phyloP scores from a whole-genome alignment of 2,113 vertebrate genomes.

The Microcebus murinus region DNA sequence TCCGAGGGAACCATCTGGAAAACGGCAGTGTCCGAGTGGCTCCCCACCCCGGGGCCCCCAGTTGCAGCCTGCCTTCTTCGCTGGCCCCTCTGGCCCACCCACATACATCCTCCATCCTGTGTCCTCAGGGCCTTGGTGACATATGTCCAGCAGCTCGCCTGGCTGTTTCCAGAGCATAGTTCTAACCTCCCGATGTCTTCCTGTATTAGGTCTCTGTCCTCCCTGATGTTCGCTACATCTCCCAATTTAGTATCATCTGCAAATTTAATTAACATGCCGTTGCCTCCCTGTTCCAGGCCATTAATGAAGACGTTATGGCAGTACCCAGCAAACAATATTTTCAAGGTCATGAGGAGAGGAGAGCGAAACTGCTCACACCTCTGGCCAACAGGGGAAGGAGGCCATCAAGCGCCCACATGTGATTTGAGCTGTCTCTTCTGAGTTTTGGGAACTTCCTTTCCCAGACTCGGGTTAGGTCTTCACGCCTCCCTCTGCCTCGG shows the following conservation, averaged over 20 bases:
- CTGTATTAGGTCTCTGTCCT: conserved; percentile 69
- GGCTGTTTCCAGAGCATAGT: neutral
- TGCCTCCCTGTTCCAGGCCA: conserved; percentile 82
- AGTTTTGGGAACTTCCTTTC: neutral
- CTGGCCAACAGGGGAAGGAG: neutral
- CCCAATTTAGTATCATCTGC: conserved; percentile 85
- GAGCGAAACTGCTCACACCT: neutral
- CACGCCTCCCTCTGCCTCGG: neutral
- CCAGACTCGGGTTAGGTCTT: neutral
- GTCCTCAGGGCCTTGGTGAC: neutral
- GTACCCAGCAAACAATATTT: conserved; percentile 44
- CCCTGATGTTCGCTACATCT: conserved; percentile 81
- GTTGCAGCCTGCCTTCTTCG: neutral
- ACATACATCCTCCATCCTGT: neutral
- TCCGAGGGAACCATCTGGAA: neutral
- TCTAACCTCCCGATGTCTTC: neutral
- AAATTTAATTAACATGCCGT: conserved; percentile 86
- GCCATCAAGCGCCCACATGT: neutral
- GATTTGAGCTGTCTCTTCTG: neutral
- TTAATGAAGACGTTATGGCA: conserved; percentile 84
- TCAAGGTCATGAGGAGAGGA: conserved; percentile 64
- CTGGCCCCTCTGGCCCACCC: neutral
- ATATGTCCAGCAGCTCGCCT: neutral
- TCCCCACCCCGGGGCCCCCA: rapidly evolving
- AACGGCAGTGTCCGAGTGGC: neutral